Evolutionary conservation across 2,113 vertebrate genomes (phyloP), one percentile per base, ranked within the genome.

Genomic region (Rutilus rutilus): DNA sequence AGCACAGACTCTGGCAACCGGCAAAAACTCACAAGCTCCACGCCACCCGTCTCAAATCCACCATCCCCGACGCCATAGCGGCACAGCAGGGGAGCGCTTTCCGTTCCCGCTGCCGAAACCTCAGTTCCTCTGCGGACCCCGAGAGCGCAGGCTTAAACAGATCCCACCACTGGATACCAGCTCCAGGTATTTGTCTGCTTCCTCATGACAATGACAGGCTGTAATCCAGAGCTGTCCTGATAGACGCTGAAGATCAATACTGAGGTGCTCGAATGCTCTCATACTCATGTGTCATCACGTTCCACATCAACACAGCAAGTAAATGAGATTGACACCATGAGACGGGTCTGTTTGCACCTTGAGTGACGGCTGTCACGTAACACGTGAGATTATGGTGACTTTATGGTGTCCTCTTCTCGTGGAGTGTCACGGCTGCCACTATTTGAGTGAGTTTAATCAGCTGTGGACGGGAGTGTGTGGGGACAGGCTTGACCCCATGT

Each of bases 21-120:
- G 90, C 90, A 75, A 88, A 91, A 94, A 89, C 93, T 91, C 85
- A 67, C 94, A 92, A 90, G 93, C 91, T 91, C 94, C 93, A 90
- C 85, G 87, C 90, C 89, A 85, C 88, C 86, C 76, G n/a, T 87
- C 92, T 93, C 93, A 92, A 91, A 93, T 92, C 92, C 91, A 87
- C 91, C 90, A 86, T 92, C 92, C 89, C 87, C 0, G 78, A 88
- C 27, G 77, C 89, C 85, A 62, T 90, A 88, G 87, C 83, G 23
- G 85, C 92, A 86, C 94, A 27, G 36, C 87, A 1, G 93, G 94
- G 92, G 91, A 88, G 86, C 88, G 91, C 91, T 91, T 90, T 90
- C 89, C 86, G 89, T 89, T 89, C 87, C 89, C 88, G 87, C 89
- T 89, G 90, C 92, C 91, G 84, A 90, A 88, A 87, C 82, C 59